phyloP scores from a whole-genome alignment of 2,888 invertebrate species.

The Cheilosia soror region DNA sequence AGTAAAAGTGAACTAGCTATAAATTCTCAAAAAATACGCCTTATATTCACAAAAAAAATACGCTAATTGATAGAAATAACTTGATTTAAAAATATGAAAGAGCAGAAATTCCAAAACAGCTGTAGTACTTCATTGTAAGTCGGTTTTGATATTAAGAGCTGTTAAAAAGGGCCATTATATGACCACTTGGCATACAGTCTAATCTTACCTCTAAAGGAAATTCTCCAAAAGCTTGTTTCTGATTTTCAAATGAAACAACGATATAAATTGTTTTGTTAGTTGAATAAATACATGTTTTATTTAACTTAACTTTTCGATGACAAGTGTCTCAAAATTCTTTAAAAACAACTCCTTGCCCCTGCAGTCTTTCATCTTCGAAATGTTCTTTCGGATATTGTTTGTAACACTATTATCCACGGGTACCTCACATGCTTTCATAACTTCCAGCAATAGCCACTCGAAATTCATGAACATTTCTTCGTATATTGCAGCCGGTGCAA shows the following conservation, averaged over 20 bases:
- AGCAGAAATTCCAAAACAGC: too few relatives aligned
- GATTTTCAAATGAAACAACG: not conserved
- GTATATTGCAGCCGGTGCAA: slow-evolving; percentile 77
- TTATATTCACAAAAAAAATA: too few relatives aligned
- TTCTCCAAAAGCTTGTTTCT: not conserved
- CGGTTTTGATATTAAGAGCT: too few relatives aligned
- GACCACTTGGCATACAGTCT: too few relatives aligned
- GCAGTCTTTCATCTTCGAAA: slow-evolving; percentile 78
- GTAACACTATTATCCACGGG: slow-evolving; percentile 76
- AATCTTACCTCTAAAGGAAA: too few relatives aligned
- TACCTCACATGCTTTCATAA: slow-evolving; percentile 74
- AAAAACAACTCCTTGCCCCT: slow-evolving; percentile 78
- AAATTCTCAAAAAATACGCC: too few relatives aligned
- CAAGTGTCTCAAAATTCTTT: slow-evolving; percentile 77
- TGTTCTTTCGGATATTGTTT: slow-evolving; percentile 76
- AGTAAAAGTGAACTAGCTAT: too few relatives aligned
- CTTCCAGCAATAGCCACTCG: slow-evolving; percentile 77
- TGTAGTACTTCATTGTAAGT: too few relatives aligned
- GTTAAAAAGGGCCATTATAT: too few relatives aligned
- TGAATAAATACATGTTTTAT: slow-evolving; percentile 31
- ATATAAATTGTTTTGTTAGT: not conserved
- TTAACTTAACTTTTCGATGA: slow-evolving; percentile 72
- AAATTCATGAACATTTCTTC: slow-evolving; percentile 79
- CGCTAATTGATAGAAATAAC: too few relatives aligned
- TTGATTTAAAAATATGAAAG: too few relatives aligned